Conservation (phyloP, 2,113 vertebrate genomes). For the Tetrax tetrax region DNA sequence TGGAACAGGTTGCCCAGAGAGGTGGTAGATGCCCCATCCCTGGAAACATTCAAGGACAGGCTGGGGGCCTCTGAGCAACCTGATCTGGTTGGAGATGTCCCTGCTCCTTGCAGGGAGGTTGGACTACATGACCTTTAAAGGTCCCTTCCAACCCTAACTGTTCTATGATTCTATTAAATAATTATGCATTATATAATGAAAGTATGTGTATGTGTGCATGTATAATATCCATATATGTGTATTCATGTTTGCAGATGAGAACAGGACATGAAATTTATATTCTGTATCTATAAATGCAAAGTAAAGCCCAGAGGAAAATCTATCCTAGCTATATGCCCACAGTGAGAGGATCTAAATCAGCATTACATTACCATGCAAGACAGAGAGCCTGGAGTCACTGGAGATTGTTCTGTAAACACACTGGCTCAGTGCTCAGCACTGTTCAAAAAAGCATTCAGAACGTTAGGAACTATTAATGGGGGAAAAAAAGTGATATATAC, state of each 20-base stretch:
- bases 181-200: background rate
- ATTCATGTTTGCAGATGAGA: background rate
- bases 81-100: too few relatives aligned
- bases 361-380: background rate
- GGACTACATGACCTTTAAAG: too few relatives aligned
- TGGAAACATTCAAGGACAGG: too few relatives aligned
- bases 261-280: background rate
- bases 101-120: too few relatives aligned
- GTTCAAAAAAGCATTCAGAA: background rate
- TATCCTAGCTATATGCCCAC: background rate
- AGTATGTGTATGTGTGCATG: background rate
- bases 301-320: background rate
- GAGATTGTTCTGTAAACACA: background rate
- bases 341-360: background rate
- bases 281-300: background rate
- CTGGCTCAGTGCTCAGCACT: background rate
- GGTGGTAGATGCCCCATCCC: too few relatives aligned
- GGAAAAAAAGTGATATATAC: background rate
- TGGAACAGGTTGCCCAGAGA: too few relatives aligned
- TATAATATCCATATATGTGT: background rate
- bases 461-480: background rate
- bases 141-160: too few relatives aligned
- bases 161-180: too few relatives aligned
- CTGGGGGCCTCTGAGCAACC: too few relatives aligned
- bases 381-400: background rate